Evolutionary conservation across 1,140 invertebrate genomes (phyloP), one percentile per base, ranked within the genome.

Genomic region (Mamestra configurata): DNA sequence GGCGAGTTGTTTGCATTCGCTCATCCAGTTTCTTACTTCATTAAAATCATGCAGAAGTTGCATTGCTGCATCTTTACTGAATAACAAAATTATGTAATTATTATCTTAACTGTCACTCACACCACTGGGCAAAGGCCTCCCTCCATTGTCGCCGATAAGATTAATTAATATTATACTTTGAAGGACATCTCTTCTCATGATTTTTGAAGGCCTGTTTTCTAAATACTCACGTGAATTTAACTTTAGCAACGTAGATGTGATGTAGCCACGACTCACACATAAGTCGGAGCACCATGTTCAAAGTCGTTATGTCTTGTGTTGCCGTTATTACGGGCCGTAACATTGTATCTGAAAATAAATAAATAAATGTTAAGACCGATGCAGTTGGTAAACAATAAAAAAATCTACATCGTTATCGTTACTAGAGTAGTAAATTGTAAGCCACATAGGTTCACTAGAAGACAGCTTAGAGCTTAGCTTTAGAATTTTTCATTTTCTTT

Each of bases 251-350:
- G 88, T 97, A 98, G 78, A 98, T 98, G 77, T 98, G 97, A 90
- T 98, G 97, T 37, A 98, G 92, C 97, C 97, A 98, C 0, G 97
- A 97, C 89, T 98, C 97, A 87, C 97, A 98, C 94, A 98, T 97
- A 46, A 98, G 96, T 88, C 96, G 96, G 2, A 98, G 90, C 40
- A 98, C 96, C 95, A 98, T 97, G 84, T 97, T 97, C 0, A 97
- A 96, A 8, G 97, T 97, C 18, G 96, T 92, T 55, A 96, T 95
- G 86, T 98, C 97, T 64, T 96, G 96, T 2, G 97, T 97, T 43
- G 97, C 97, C 82, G 96, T 95, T 75, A 97, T 92, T 10, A 97
- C 97, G 8, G 97, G 97, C 55, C 97, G 90, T 66, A 98, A 89
- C 81, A 98, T 96, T 92, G 96, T 96, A 89, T 97, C 97, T 97